A percentile compares a stretch with the other conserved stretches of the same genome.
phyloP scores from a whole-genome alignment of 2,888 invertebrate genomes.

The Phyllotreta striolata region DNA sequence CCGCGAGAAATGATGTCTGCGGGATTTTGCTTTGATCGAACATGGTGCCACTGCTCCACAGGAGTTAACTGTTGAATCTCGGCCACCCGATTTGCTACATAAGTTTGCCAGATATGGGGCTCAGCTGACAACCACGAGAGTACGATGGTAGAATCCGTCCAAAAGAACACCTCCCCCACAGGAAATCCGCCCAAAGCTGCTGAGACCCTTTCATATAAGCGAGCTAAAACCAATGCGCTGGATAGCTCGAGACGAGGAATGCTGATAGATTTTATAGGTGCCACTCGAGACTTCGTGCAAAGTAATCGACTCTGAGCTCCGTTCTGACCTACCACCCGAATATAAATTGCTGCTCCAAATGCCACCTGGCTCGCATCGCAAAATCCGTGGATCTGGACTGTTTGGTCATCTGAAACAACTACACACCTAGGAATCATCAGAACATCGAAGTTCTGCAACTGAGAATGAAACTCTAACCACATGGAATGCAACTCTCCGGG shows the following conservation, averaged over 20 bases:
- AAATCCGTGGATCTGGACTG: background rate
- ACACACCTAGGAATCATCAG: too few species aligned
- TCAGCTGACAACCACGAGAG: constrained; percentile 28
- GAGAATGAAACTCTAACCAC: too few species aligned
- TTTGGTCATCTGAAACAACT: too few species aligned
- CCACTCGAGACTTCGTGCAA: constrained; percentile 42
- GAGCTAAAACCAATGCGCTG: constrained; percentile 32
- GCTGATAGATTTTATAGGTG: constrained; percentile 40
- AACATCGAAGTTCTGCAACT: too few species aligned
- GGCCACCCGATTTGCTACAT: background rate
- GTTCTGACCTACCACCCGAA: too few species aligned
- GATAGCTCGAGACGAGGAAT: constrained; percentile 42
- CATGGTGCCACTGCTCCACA: constrained; percentile 30
- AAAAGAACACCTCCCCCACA: constrained; percentile 1
- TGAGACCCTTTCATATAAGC: background rate
- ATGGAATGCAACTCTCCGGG: too few species aligned
- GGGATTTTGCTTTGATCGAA: constrained; percentile 33
- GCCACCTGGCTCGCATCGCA: too few species aligned
- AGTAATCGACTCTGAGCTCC: too few species aligned
- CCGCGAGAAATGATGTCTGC: constrained; percentile 38
- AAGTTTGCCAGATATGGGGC: constrained; percentile 29
- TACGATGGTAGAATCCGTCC: constrained; percentile 24
- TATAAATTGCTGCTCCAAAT: too few species aligned
- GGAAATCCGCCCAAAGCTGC: constrained; percentile 2
- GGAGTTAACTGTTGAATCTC: constrained; percentile 33